A percentile compares a stretch with the other conserved stretches of the same genome.
phyloP scores from a whole-genome alignment of 1,140 invertebrate species.

The Rhyacophila brunnea region DNA sequence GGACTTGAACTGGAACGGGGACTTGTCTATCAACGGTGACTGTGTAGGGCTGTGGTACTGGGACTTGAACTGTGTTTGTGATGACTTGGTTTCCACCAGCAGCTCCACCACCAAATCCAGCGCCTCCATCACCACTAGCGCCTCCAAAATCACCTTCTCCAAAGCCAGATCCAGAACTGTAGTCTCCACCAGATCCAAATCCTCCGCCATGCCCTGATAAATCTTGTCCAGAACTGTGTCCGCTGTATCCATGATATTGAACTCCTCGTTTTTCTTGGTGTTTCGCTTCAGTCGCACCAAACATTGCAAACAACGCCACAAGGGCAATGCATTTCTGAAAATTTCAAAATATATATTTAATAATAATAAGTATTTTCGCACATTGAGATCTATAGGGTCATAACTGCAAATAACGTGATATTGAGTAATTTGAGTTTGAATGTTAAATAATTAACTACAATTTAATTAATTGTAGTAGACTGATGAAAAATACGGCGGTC shows the following conservation, averaged over 20 bases:
- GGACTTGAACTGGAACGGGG: constrained; percentile 17
- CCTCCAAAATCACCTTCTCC: not conserved
- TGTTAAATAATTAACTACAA: too few relatives aligned
- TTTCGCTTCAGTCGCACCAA: constrained; percentile 27
- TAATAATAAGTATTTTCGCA: too few relatives aligned
- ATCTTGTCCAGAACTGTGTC: constrained; percentile 20
- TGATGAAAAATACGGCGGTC: too few relatives aligned
- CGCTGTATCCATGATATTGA: constrained; percentile 38
- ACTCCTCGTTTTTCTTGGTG: constrained; percentile 43
- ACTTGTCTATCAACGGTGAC: constrained; percentile 19
- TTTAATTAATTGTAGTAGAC: too few relatives aligned
- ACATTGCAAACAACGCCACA: too few relatives aligned
- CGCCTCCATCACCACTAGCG: not conserved
- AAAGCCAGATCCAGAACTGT: not conserved
- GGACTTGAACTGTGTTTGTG: constrained; percentile 25
- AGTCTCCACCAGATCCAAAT: not conserved
- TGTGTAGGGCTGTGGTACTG: constrained; percentile 29
- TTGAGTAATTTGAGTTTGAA: too few relatives aligned
- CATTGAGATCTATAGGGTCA: too few relatives aligned
- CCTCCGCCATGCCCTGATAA: not conserved
- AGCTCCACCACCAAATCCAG: not conserved
- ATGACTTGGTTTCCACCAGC: constrained; percentile 35
- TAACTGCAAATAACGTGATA: too few relatives aligned
- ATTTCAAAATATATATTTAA: too few relatives aligned
- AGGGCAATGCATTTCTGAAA: too few relatives aligned